phyloP scores from a whole-genome alignment of 1,140 invertebrate genomes.

The Glossosoma conforme region DNA sequence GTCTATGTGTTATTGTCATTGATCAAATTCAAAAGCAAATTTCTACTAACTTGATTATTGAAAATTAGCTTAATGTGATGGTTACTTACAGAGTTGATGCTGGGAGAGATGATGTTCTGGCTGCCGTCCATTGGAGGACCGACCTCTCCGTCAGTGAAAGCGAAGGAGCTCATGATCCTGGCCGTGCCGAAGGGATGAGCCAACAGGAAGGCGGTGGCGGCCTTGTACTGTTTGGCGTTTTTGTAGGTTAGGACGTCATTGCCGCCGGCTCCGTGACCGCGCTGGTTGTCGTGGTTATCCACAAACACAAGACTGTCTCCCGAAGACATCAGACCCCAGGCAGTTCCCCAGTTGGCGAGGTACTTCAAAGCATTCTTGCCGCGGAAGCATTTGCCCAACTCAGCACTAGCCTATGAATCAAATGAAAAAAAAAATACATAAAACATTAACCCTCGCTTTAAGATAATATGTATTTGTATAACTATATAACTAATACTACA shows the following conservation, averaged over 20 bases:
- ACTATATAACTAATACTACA: background rate
- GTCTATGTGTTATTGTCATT: too few relatives aligned
- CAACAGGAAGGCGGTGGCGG: conserved; percentile 71
- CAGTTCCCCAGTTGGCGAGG: conserved; percentile 51
- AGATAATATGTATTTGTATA: background rate
- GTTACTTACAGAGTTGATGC: conserved; percentile 44
- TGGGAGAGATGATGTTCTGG: conserved; percentile 53
- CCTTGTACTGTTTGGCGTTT: conserved; percentile 58
- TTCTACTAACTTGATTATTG: too few relatives aligned
- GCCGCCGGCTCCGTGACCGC: conserved; percentile 52
- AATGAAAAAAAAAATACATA: too few relatives aligned
- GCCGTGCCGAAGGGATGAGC: conserved; percentile 67
- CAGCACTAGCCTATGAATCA: conserved; percentile 46
- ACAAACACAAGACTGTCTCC: conserved; percentile 57
- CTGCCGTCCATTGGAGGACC: conserved; percentile 42
- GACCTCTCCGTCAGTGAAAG: conserved; percentile 41
- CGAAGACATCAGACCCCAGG: conserved; percentile 53
- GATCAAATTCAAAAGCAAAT: too few relatives aligned
- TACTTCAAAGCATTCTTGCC: conserved; percentile 42
- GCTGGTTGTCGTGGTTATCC: conserved; percentile 59
- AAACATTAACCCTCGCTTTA: background rate
- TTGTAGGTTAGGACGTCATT: conserved; percentile 59
- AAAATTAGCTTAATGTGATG: too few relatives aligned
- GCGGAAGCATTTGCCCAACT: conserved; percentile 42
- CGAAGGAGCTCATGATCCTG: conserved; percentile 64